These are phyloP conservation scores for Halichoeres trimaculatus DNA, from an alignment of 2,113 vertebrate genomes.

Conservation along the genomic window DNA sequence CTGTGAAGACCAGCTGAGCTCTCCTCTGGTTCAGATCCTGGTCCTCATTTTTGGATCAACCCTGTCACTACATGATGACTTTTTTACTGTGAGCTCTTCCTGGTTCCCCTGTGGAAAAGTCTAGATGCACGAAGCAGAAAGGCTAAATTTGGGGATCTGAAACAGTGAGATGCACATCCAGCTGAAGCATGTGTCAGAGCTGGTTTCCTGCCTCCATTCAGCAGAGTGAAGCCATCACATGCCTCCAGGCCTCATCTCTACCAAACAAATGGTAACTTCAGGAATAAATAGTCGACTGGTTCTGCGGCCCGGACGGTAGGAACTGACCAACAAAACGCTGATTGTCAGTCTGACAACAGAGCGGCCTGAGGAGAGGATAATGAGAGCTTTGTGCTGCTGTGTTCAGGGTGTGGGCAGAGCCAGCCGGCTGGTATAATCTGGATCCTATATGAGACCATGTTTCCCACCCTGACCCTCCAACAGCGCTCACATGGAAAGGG, in stretches of 20 bases:
- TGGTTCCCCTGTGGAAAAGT: too few relatives aligned
- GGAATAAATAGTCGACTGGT: slow-evolving; percentile 71
- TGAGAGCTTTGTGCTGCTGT: slow-evolving; percentile 76
- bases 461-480: slow-evolving; percentile 50
- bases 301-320: slow-evolving; percentile 58
- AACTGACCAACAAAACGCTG: slow-evolving; percentile 75
- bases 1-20: too few relatives aligned
- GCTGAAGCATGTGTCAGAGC: neutral
- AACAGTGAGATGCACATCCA: neutral
- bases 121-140: neutral
- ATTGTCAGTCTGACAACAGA: slow-evolving; percentile 78
- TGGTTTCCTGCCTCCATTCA: slow-evolving; percentile 11
- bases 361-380: slow-evolving; percentile 73
- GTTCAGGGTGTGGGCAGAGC: slow-evolving; percentile 68
- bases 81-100: too few relatives aligned
- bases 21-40: too few relatives aligned
- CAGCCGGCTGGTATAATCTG: slow-evolving; percentile 72
- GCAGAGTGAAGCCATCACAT: slow-evolving; percentile 53
- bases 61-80: too few relatives aligned
- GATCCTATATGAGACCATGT: slow-evolving; percentile 75
- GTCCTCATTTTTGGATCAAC: neutral
- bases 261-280: slow-evolving; percentile 76
- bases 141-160: neutral
- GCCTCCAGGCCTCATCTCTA: slow-evolving; percentile 43
- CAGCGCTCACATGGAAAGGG: slow-evolving; percentile 20